A percentile compares a stretch with the other conserved stretches of the same genome.
phyloP scores from a whole-genome alignment of 2,113 vertebrate genomes.

The Leptocoma aspasia region DNA sequence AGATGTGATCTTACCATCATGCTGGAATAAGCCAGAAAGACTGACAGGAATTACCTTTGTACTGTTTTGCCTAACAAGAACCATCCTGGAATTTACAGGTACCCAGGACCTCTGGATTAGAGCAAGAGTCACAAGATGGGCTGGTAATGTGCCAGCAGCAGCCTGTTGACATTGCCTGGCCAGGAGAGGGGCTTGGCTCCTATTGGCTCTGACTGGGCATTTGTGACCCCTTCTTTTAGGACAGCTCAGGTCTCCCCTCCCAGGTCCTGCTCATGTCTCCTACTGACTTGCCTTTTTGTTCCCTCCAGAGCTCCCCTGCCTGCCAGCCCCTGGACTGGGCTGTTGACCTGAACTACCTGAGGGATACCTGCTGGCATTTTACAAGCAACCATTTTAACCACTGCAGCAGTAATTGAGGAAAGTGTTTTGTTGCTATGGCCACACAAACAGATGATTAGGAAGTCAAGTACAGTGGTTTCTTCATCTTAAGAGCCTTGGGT shows the following conservation, averaged over 20 bases:
- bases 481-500: not conserved
- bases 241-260: not conserved
- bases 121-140: not conserved
- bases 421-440: constrained; percentile 66
- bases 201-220: not conserved
- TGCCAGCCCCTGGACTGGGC: not conserved
- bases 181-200: not conserved
- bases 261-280: not conserved
- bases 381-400: constrained; percentile 24
- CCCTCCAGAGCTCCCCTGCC: not conserved
- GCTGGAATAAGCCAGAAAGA: not conserved
- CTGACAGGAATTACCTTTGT: not conserved
- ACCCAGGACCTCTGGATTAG: not conserved
- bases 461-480: constrained; percentile 31
- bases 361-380: not conserved
- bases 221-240: not conserved
- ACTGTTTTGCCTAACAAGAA: not conserved
- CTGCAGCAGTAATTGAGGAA: constrained; percentile 20
- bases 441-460: constrained; percentile 27
- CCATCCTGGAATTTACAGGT: not conserved
- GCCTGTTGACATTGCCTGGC: not conserved
- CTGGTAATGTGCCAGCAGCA: not conserved
- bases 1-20: not conserved
- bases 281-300: not conserved
- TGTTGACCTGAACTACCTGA: not conserved